These are phyloP conservation scores for Drosophila biarmipes DNA, from an alignment of 1,140 invertebrate genomes.

Conservation along the genomic window DNA sequence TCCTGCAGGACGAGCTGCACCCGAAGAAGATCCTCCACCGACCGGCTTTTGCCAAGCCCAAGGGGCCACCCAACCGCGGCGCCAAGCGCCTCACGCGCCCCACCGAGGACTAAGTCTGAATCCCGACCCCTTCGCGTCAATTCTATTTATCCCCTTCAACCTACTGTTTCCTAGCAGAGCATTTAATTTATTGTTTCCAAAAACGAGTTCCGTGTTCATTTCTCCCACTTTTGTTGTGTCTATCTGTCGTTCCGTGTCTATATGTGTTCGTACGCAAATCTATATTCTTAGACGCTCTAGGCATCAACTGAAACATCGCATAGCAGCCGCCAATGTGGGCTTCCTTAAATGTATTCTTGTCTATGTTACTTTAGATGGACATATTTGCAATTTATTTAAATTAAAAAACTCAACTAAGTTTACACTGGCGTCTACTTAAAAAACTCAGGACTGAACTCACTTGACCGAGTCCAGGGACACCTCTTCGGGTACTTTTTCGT, in stretches of 20 bases:
- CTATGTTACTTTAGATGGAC: slow-evolving; percentile 57
- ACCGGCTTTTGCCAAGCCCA: slow-evolving; percentile 97
- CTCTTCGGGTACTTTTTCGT: slow-evolving; percentile 53
- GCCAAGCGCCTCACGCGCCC: slow-evolving; percentile 92
- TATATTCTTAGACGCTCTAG: slow-evolving; percentile 50
- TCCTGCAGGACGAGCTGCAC: slow-evolving; percentile 96
- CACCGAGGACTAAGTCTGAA: slow-evolving; percentile 72
- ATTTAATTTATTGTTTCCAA: slow-evolving; percentile 69
- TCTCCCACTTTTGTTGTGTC: slow-evolving; percentile 18
- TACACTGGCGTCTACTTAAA: background rate
- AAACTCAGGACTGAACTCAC: slow-evolving; percentile 7
- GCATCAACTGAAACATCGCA: slow-evolving; percentile 62
- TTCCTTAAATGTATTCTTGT: slow-evolving; percentile 65
- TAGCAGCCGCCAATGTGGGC: slow-evolving; percentile 67
- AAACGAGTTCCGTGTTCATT: slow-evolving; percentile 27
- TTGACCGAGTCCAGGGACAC: slow-evolving; percentile 69
- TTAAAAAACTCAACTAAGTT: slow-evolving; percentile 53
- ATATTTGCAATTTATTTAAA: slow-evolving; percentile 82
- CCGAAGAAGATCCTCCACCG: slow-evolving; percentile 95
- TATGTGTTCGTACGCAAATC: slow-evolving; percentile 32
- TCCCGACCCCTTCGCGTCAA: slow-evolving; percentile 40
- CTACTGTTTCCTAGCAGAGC: slow-evolving; percentile 54
- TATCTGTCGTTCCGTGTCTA: slow-evolving; percentile 44
- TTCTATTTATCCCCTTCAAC: slow-evolving; percentile 17
- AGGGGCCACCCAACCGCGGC: slow-evolving; percentile 95